Conservation (phyloP, 2,113 vertebrate genomes). For the Rhadina sibilatrix region DNA sequence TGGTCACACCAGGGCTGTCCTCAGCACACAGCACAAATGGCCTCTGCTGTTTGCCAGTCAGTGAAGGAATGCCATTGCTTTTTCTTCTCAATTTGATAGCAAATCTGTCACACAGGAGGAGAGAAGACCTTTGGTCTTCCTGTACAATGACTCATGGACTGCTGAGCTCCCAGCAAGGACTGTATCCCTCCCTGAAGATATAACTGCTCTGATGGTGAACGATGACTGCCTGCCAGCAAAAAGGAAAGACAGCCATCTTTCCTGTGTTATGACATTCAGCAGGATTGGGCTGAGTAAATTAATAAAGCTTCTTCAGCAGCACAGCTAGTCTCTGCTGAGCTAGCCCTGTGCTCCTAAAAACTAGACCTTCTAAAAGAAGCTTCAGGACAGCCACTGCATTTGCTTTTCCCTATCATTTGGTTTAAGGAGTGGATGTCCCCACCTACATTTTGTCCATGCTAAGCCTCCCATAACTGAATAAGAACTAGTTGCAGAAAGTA, state of each 20-base stretch:
- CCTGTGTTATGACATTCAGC: not conserved
- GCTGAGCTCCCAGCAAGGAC: not conserved
- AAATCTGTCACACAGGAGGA: not conserved
- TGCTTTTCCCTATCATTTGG: not conserved
- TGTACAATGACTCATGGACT: rapidly evolving
- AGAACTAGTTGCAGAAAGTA: not conserved
- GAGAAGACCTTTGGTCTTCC: not conserved
- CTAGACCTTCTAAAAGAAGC: not conserved
- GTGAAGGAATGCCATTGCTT: not conserved
- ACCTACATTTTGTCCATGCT: not conserved
- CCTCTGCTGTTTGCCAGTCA: not conserved
- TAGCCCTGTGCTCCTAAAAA: not conserved
- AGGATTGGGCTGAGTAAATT: not conserved
- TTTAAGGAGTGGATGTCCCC: not conserved
- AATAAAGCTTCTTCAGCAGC: not conserved
- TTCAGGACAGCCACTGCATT: not conserved
- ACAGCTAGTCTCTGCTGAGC: not conserved
- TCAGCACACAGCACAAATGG: not conserved
- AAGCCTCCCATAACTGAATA: not conserved
- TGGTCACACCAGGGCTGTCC: not conserved
- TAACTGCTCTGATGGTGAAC: not conserved
- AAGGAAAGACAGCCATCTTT: not conserved
- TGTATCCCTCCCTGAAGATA: not conserved
- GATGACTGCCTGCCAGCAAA: not conserved
- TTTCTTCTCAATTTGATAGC: not conserved